phyloP scores from a whole-genome alignment of 2,888 invertebrate species.

The Drosophila kanekoi region DNA sequence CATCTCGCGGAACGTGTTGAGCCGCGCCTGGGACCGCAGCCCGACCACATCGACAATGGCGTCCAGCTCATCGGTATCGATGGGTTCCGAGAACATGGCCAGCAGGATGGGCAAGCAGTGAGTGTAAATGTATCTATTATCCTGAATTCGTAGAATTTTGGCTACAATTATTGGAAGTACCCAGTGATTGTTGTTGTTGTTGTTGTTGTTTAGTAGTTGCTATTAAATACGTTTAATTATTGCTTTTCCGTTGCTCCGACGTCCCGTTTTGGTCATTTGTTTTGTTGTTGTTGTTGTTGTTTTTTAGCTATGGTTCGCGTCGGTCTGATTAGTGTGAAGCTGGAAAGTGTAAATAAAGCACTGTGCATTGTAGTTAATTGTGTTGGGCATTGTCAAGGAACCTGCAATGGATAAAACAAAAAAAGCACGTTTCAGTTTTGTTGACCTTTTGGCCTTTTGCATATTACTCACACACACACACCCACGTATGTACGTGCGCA shows the following conservation, averaged over 20 bases:
- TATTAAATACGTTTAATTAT: conserved; percentile 56
- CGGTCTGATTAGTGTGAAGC: conserved; percentile 3
- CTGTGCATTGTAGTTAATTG: conserved; percentile 20
- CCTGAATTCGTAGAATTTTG: conserved; percentile 21
- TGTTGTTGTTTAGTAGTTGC: conserved; percentile 13
- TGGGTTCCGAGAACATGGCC: conserved; percentile 82
- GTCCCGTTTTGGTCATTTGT: conserved; percentile 39
- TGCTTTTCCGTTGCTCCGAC: conserved; percentile 61
- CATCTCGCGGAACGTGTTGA: conserved; percentile 94
- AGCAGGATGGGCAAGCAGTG: conserved; percentile 12
- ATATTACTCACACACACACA: conserved; percentile 19
- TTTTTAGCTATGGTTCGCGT: conserved; percentile 2
- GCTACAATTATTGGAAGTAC: conserved; percentile 26
- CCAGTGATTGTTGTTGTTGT: conserved; percentile 19
- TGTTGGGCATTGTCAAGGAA: conserved; percentile 7
- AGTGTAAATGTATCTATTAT: conserved; percentile 7
- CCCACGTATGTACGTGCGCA: conserved; percentile 4
- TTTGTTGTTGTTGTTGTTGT: conserved; percentile 17
- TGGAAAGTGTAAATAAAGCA: not conserved
- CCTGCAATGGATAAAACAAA: conserved; percentile 19
- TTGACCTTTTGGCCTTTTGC: conserved; percentile 45
- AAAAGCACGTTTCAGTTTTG: conserved; percentile 6
- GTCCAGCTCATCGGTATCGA: conserved; percentile 87
- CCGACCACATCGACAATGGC: conserved; percentile 90
- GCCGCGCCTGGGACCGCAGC: conserved; percentile 88